Evolutionary conservation across 1,140 invertebrate genomes (phyloP).

Genomic region (Heliconius nattereri): DNA sequence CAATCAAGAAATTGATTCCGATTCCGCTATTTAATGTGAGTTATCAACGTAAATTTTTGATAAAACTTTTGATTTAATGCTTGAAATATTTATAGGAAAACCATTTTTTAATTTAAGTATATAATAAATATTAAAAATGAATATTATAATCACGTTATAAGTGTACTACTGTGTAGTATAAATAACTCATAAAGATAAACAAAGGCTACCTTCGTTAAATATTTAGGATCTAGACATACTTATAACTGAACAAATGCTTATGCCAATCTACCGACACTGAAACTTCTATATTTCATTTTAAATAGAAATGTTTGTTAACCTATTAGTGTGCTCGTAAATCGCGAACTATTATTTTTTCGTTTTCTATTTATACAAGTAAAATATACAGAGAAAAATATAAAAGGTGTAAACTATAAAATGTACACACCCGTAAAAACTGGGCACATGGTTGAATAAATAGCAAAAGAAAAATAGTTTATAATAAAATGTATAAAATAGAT

Average conservation of each 20-base stretch:
- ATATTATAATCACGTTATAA: too few relatives aligned
- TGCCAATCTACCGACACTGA: too few relatives aligned
- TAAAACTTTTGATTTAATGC: not conserved
- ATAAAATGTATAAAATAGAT: too few relatives aligned
- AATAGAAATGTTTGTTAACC: too few relatives aligned
- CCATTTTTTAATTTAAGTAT: not conserved
- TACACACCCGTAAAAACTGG: not conserved
- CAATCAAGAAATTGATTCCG: conserved; percentile 29
- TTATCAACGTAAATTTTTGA: not conserved
- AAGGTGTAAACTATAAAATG: not conserved
- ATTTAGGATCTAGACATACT: too few relatives aligned
- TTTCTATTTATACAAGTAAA: not conserved
- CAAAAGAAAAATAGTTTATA: too few relatives aligned
- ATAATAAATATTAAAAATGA: too few relatives aligned
- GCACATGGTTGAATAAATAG: too few relatives aligned
- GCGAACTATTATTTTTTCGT: not conserved
- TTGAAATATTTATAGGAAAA: not conserved
- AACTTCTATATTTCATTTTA: too few relatives aligned
- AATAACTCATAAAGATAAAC: too few relatives aligned
- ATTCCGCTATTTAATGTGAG: not conserved
- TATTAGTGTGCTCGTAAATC: not conserved
- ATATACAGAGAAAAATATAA: not conserved
- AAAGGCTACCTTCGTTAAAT: too few relatives aligned
- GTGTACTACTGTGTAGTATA: not conserved
- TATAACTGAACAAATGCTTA: too few relatives aligned